Evolutionary conservation across 2,797 vertebrate species (phyloP).

Genomic region (Cyprinella venusta): DNA sequence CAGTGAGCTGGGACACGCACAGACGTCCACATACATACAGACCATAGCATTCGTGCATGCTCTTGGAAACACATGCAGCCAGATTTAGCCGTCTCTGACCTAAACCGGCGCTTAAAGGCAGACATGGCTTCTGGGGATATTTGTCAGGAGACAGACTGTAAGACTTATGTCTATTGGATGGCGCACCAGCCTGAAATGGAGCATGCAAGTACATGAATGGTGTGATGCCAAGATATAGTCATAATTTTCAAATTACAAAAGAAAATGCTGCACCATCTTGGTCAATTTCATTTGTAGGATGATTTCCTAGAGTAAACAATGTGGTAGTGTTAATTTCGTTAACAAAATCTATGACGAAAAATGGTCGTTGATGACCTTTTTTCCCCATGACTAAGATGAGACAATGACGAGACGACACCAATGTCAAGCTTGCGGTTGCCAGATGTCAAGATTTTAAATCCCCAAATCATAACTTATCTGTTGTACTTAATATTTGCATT

Average conservation of each 20-base stretch:
- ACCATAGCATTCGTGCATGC: not conserved
- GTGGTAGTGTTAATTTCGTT: too few relatives aligned
- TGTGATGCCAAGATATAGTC: conserved; percentile 17
- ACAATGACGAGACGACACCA: too few relatives aligned
- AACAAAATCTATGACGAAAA: too few relatives aligned
- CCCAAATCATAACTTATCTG: too few relatives aligned
- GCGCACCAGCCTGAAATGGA: conserved; percentile 31
- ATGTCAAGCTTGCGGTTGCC: too few relatives aligned
- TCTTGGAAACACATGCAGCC: not conserved
- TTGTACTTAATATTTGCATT: not conserved
- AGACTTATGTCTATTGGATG: conserved; percentile 34
- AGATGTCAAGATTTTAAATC: too few relatives aligned
- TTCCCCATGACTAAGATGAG: too few relatives aligned
- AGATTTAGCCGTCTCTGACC: conserved; percentile 37
- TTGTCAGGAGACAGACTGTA: conserved; percentile 35
- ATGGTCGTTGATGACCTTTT: too few relatives aligned
- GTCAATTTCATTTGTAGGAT: too few relatives aligned
- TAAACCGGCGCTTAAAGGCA: conserved; percentile 20
- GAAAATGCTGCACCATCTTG: too few relatives aligned
- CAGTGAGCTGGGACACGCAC: conserved; percentile 30
- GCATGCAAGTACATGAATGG: conserved; percentile 11
- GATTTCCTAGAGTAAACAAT: too few relatives aligned
- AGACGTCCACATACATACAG: conserved; percentile 18
- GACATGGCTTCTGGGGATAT: conserved; percentile 27
- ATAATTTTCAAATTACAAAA: not conserved